These are phyloP conservation scores for Anas georgica DNA, from an alignment of 2,797 vertebrate species.

Conservation along the genomic window DNA sequence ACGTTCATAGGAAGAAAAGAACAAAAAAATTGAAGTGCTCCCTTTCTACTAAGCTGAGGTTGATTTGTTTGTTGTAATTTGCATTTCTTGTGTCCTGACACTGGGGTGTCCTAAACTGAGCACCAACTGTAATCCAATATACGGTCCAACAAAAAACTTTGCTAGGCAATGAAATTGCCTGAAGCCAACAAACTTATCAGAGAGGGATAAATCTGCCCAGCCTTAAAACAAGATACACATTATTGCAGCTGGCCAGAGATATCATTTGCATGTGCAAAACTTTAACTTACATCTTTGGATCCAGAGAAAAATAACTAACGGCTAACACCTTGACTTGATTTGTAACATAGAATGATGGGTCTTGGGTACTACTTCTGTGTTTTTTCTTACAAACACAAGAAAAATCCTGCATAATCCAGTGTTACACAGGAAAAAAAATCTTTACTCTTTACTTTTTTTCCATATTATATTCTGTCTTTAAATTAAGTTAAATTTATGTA, in stretches of 20 bases:
- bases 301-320: background rate
- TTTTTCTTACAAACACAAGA: background rate
- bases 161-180: rapidly evolving
- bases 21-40: background rate
- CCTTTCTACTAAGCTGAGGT: background rate
- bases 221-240: background rate
- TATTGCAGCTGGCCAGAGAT: background rate
- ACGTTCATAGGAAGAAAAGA: background rate
- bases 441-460: background rate
- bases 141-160: background rate
- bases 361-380: background rate
- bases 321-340: background rate
- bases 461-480: background rate
- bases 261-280: background rate
- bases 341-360: background rate
- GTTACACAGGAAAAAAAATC: background rate
- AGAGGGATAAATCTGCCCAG: background rate
- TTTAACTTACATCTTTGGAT: background rate
- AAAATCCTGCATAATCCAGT: background rate
- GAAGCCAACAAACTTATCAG: background rate
- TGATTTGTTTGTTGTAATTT: background rate
- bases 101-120: background rate
- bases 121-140: background rate
- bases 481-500: background rate
- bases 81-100: background rate